These are phyloP conservation scores for Drosophila formosana DNA, from an alignment of 2,888 invertebrate genomes.

Conservation along the genomic window DNA sequence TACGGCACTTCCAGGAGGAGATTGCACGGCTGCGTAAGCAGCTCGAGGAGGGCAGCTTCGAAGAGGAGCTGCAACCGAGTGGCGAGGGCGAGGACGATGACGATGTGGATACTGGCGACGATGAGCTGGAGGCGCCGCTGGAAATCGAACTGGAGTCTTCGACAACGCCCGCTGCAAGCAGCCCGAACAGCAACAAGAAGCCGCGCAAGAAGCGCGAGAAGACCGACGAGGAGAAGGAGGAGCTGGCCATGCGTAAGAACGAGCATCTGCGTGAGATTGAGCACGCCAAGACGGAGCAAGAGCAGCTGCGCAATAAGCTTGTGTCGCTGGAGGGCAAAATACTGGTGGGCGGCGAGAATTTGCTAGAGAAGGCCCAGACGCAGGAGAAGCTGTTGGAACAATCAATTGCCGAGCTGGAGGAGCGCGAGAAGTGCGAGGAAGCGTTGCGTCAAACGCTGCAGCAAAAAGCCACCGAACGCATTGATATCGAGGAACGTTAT, in stretches of 20 bases:
- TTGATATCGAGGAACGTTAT: conserved; percentile 97
- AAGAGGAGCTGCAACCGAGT: conserved; percentile 83
- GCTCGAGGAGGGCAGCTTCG: conserved; percentile 88
- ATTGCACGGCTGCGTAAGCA: conserved; percentile 96
- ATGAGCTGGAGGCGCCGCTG: conserved; percentile 67
- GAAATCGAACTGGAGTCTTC: conserved; percentile 86
- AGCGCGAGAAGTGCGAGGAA: conserved; percentile 91
- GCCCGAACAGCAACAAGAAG: conserved; percentile 85
- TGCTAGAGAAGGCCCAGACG: conserved; percentile 97
- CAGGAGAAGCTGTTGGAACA: conserved; percentile 96
- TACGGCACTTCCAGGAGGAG: conserved; percentile 98
- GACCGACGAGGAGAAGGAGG: conserved; percentile 88
- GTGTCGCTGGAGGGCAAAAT: conserved; percentile 97
- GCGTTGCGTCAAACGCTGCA: conserved; percentile 92
- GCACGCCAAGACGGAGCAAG: conserved; percentile 92
- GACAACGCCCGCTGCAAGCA: conserved; percentile 82
- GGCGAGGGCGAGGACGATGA: conserved; percentile 80
- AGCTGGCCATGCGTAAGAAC: conserved; percentile 88
- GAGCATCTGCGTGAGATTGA: conserved; percentile 91
- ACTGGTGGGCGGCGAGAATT: conserved; percentile 98
- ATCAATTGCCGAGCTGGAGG: conserved; percentile 93
- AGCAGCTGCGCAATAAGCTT: conserved; percentile 93
- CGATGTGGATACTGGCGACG: conserved; percentile 77
- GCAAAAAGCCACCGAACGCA: conserved; percentile 96
- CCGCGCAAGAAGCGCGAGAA: conserved; percentile 85